Percentiles rank a stretch among this genome's conserved stretches.
phyloP scores from a whole-genome alignment of 2,113 vertebrate species.

The Eidolon helvum region DNA sequence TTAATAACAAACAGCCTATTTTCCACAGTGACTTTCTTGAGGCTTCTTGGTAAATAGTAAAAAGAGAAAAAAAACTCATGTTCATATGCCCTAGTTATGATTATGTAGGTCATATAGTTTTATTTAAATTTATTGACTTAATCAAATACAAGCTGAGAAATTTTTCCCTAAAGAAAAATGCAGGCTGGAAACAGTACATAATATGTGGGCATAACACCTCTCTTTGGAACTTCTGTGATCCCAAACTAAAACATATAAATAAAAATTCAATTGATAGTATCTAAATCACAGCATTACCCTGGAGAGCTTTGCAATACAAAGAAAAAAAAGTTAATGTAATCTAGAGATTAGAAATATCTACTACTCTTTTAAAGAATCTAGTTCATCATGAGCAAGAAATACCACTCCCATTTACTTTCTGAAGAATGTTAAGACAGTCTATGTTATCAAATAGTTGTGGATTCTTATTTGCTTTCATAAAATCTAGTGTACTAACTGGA shows the following conservation, averaged over 20 bases:
- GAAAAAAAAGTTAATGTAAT: not conserved
- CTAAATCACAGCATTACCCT: conserved; percentile 41
- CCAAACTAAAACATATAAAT: conserved; percentile 33
- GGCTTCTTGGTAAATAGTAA: conserved; percentile 11
- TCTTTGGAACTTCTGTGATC: conserved; percentile 11
- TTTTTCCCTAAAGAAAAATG: conserved; percentile 24
- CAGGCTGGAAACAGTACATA: conserved; percentile 26
- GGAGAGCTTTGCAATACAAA: not conserved
- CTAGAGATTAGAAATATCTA: conserved; percentile 3
- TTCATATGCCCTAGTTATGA: not conserved
- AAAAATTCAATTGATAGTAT: conserved; percentile 26
- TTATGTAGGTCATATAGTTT: conserved; percentile 28
- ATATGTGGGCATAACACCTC: not conserved
- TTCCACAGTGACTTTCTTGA: conserved; percentile 29
- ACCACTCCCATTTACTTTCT: not conserved
- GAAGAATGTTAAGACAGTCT: not conserved
- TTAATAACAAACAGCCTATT: not conserved
- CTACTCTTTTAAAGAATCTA: not conserved
- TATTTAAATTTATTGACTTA: conserved; percentile 47
- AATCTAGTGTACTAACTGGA: not conserved
- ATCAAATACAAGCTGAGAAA: conserved; percentile 20
- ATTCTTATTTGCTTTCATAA: conserved; percentile 26
- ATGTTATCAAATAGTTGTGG: not conserved
- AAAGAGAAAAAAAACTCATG: not conserved
- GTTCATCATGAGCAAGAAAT: not conserved